phyloP scores from a whole-genome alignment of 2,888 invertebrate species.

The Eupithecia subumbrata region DNA sequence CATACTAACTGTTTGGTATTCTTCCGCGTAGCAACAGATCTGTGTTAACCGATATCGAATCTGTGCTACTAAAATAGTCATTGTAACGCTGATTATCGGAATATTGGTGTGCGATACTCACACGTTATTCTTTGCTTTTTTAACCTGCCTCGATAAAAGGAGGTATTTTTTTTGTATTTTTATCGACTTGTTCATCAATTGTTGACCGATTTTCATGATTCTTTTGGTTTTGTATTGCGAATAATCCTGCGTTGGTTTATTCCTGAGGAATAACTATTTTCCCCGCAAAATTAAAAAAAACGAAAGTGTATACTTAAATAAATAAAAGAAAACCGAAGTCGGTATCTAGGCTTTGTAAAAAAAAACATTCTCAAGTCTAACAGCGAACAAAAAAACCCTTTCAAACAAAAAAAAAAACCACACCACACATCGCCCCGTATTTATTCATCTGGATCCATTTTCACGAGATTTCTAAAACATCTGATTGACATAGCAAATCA shows the following conservation, averaged over 20 bases:
- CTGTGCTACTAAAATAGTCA: neutral
- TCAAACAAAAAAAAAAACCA: neutral
- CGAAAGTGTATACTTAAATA: neutral
- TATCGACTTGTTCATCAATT: neutral
- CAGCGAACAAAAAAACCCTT: no score
- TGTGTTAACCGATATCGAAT: neutral
- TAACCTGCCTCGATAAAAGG: neutral
- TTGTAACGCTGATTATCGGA: neutral
- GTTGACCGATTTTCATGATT: neutral
- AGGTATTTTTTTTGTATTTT: neutral
- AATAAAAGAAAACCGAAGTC: neutral
- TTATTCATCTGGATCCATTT: neutral
- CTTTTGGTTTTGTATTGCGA: neutral
- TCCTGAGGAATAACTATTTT: neutral
- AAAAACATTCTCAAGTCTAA: neutral
- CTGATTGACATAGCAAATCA: neutral
- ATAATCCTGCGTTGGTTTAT: neutral
- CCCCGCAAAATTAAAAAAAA: neutral
- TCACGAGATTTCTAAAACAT: neutral
- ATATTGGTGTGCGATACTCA: neutral
- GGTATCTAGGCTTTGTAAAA: neutral
- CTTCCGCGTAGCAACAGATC: neutral
- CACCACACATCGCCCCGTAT: neutral
- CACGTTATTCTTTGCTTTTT: neutral
- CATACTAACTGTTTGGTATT: neutral